Conservation (phyloP, 2,888 invertebrate species). For the Ophion slaviceki region DNA sequence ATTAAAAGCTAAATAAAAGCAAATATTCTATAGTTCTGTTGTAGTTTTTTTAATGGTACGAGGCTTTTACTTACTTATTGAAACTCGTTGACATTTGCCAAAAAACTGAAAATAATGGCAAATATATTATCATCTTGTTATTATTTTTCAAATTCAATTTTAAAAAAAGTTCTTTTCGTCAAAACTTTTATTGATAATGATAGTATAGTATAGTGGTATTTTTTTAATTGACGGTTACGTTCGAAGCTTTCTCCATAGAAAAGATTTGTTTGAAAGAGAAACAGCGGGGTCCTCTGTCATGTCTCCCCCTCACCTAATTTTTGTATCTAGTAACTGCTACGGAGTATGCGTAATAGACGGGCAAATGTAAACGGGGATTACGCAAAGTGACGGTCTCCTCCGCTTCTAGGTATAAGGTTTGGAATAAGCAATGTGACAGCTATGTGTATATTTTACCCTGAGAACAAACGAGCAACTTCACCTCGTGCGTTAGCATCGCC, state of each 20-base stretch:
- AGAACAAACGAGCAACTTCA: conserved; percentile 45
- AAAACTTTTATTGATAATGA: too few species aligned
- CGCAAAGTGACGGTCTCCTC: conserved; percentile 60
- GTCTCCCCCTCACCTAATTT: background rate
- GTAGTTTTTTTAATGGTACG: too few species aligned
- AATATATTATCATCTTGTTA: too few species aligned
- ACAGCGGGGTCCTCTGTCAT: background rate
- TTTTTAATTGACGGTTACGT: too few species aligned
- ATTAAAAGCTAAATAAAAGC: too few species aligned
- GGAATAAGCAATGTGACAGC: conserved; percentile 29
- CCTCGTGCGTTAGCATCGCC: conserved; percentile 12
- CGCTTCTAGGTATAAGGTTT: conserved; percentile 25
- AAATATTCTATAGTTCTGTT: too few species aligned
- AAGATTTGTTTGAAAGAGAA: background rate
- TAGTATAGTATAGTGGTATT: too few species aligned
- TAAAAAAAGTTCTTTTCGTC: too few species aligned
- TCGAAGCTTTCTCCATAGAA: background rate
- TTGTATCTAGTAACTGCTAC: conserved; percentile 12
- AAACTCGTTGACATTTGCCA: too few species aligned
- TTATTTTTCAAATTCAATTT: too few species aligned
- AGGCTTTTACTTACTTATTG: too few species aligned
- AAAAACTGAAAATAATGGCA: too few species aligned
- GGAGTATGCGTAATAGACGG: conserved; percentile 39
- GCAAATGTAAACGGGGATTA: conserved; percentile 59
- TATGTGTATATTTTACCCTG: conserved; percentile 2